Evolutionary conservation across 2,888 invertebrate genomes (phyloP), one percentile per base, ranked within the genome.

Genomic region (Schizaphis graminum): DNA sequence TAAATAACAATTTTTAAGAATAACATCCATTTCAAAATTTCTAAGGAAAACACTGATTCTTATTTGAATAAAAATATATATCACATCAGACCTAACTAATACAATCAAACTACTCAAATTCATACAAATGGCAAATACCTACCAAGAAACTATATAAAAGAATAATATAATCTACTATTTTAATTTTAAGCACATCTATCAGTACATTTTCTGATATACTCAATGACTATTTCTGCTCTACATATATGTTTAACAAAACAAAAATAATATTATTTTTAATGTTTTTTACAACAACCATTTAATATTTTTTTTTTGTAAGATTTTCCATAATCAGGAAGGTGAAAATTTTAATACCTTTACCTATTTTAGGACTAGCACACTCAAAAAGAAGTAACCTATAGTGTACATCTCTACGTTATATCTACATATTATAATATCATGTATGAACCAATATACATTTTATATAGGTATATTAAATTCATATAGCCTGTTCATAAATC

Each of bases 381-480:
- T n/a, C 13, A 16, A 5, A 67, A n/a, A 16, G 2, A 5, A 67
- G 67, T 1, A 5, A 16, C n/a, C 67, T 67, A n/a, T n/a, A n/a
- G 0, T 16, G 2, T 16, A 67, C n/a, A n/a, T 67, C 16, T n/a
- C 5, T 67, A 67, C 16, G n/a, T 67, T 16, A 67, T 16, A 67
- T 67, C 13, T 67, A 5, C 5, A n/a, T n/a, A 26, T 47, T n/a
- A 26, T 47, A 7, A 26, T 26, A 67, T 67, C 0, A 11, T 61
- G 61, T 61, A 57, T 57, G 26, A 28, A 57, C 4, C 4, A 28
- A 61, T 61, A 67, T 61, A 11, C 11, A 67, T 67, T 67, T 4
- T 77, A 77, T 77, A 77, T 77, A 35, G 67, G 67, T 77, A 77
- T 77, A 77, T 35, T 77, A 77, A 77, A 67, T n/a, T 67, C 67